Percentiles rank a stretch among this genome's conserved stretches.
Conservation (phyloP, 2,797 vertebrate species). For the Lepus townsendii region DNA sequence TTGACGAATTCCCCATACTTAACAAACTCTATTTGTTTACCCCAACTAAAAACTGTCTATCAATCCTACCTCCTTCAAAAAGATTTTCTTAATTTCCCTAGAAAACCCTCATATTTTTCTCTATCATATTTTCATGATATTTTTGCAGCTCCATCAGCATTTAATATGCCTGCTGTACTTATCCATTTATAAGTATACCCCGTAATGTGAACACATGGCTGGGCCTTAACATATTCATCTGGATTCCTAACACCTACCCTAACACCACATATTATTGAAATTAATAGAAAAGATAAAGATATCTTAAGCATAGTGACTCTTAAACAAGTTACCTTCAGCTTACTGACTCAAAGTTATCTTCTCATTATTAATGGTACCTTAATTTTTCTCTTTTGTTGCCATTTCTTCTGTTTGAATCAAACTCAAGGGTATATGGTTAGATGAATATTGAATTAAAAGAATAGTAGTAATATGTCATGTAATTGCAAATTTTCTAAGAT, state of each 20-base stretch:
- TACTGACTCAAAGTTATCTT: background rate
- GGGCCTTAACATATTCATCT: background rate
- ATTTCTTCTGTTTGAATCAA: background rate
- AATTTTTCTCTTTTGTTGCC: background rate
- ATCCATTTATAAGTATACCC: background rate
- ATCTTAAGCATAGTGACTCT: background rate
- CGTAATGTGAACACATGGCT: background rate
- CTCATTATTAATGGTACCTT: background rate
- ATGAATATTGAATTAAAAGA: slow-evolving; percentile 12
- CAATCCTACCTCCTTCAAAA: background rate
- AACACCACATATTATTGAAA: background rate
- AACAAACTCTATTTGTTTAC: background rate
- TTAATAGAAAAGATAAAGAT: background rate
- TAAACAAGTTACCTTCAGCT: background rate
- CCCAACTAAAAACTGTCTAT: background rate
- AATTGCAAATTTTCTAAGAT: background rate
- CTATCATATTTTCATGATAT: background rate
- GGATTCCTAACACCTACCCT: background rate
- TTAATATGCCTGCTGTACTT: background rate
- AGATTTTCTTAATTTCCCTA: slow-evolving; percentile 5
- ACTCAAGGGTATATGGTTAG: background rate
- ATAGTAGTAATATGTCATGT: background rate
- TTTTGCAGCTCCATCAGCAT: background rate
- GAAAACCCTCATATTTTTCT: background rate
- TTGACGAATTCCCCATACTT: background rate